Base-by-base conservation (phyloP, 1,140 invertebrate genomes). In the Bicyclus anynana region DNA sequence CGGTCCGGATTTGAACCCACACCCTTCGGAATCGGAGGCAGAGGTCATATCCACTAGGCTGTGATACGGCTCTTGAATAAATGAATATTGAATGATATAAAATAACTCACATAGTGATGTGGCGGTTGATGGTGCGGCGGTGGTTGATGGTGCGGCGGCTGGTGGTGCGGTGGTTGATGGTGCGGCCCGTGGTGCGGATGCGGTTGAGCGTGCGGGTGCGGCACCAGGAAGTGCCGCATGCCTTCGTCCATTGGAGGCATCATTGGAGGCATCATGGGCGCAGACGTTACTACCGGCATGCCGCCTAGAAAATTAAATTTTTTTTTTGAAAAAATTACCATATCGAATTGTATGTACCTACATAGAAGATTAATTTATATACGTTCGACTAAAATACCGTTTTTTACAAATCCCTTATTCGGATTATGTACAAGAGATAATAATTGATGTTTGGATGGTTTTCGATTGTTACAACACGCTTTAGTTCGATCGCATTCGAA, bases 241-340 rank as follows among this genome's bases (percentile, higher is more conserved):
- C 94, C 94, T 84, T 97, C 96, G 86, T 97, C 96, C 62, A 97
- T 95, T 80, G 96, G 96, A 82, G 96, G 95, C 63, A 97, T 93
- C 84, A 97, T 67, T n/a, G 92, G 90, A 94, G 96, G 75, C 96
- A 96, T 81, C 81, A 87, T 87, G 5, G 78, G 73, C 33, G 94
- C 95, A 21, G 96, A 96, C 60, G 97, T 95, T 87, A 96, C 94
- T 77, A 97, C 95, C 49, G 95, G 95, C 91, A 97, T 94, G 33
- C 94, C 93, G 51, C 76, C 84, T 87, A n/a, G n/a, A n/a, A n/a
- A n/a, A n/a, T n/a, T n/a, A n/a, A n/a, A n/a, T n/a, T n/a, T n/a
- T n/a, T n/a, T n/a, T n/a, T n/a, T n/a, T n/a, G 74, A 26, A 47
- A 64, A 51, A 33, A 50, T 21, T 35, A 38, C n/a, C 20, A 59